Base-by-base conservation (phyloP, 2,888 invertebrate genomes). In the Phortica magna region DNA sequence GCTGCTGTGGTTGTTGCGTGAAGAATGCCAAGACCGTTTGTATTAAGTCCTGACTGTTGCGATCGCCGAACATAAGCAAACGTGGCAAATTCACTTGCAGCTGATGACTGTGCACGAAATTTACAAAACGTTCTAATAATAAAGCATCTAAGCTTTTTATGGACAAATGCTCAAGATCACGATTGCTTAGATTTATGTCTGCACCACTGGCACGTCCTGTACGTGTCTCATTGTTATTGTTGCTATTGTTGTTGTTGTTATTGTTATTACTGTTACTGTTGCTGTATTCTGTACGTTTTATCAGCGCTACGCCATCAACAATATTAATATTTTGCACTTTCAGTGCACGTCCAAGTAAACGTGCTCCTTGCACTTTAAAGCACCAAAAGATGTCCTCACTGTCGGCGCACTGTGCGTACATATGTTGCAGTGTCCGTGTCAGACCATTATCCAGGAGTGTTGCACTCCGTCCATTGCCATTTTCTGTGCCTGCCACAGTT, bases 361-460 rank as follows among this genome's bases (percentile, higher is more conserved):
- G 95, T 0, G 94, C 92, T 0, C 95, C 95, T 88, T 95, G 94
- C 75, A 95, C 92, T 91, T 96, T 95, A 83, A 95, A 93, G 89
- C 96, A 96, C 93, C 94, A 95, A 82, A 95, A 91, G 73, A 95
- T 92, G 85, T 95, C 94, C 79, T 94, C 93, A 67, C 94, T 93
- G 79, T 93, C 92, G 82, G 94, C 93, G 89, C 96, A 96, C 88
- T 94, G 94, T 31, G 83, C 86, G 76, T 90, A 91, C 2, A 92
- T 85, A 74, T 91, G 91, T n/a, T 88, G 88, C n/a, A 92, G 77
- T 0, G 89, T 90, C 74, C 89, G 89, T 22, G 90, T 78, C 17
- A 91, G 76, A 10, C 90, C 89, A 76, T 87, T 91, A 72, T 91
- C 89, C 12, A 79, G 68, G 9, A 87, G 74, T n/a, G 83, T 31